Evolutionary conservation across 2,888 invertebrate genomes (phyloP).

Genomic region (Odontomyia ornata): DNA sequence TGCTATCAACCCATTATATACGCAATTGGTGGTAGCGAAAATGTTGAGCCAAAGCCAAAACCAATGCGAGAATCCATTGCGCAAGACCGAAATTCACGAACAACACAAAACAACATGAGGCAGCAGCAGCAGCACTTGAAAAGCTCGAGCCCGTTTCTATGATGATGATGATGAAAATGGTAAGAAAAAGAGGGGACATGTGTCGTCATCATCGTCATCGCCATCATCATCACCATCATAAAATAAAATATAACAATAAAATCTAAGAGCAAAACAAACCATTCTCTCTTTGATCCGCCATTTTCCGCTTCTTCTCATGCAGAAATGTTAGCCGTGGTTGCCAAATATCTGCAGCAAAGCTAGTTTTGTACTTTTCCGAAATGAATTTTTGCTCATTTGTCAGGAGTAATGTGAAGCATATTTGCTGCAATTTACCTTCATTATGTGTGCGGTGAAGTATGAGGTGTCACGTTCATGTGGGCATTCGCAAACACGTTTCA

Average conservation of each 20-base stretch:
- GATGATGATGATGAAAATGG: slow-evolving; percentile 6
- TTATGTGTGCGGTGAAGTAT: too few species aligned
- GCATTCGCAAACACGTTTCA: too few species aligned
- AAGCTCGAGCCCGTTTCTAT: neutral
- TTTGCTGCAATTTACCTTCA: too few species aligned
- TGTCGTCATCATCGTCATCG: slow-evolving; percentile 5
- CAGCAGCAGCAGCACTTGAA: neutral
- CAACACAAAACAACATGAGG: neutral
- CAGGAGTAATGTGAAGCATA: too few species aligned
- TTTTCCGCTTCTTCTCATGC: neutral
- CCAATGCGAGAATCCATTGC: slow-evolving; percentile 1
- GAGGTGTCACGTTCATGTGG: too few species aligned
- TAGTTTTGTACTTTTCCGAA: neutral
- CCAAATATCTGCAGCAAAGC: neutral
- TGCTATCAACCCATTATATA: neutral
- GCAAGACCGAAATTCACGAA: neutral
- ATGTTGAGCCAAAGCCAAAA: neutral
- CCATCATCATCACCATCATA: slow-evolving; percentile 8
- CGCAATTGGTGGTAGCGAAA: slow-evolving; percentile 11
- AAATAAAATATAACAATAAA: slow-evolving; percentile 14
- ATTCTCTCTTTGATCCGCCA: slow-evolving; percentile 1
- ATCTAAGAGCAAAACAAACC: slow-evolving; percentile 3
- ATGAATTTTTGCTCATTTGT: neutral
- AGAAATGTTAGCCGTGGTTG: neutral
- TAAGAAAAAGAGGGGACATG: neutral